Base-by-base conservation (phyloP, 2,888 invertebrate genomes). In the Hoplodrina blanda region DNA sequence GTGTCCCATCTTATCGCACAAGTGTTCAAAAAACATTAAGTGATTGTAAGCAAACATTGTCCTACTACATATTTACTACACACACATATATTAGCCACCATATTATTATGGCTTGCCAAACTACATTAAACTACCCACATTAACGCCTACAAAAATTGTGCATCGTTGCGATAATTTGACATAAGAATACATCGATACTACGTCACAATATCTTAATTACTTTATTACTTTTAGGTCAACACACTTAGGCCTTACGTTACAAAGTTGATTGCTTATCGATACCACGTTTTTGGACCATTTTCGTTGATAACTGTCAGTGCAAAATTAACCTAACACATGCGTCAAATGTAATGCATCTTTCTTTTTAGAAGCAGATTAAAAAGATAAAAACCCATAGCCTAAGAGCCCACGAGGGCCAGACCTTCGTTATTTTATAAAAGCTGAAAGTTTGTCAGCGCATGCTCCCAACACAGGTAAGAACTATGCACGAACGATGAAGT, bases 141-240 rank as follows among this genome's bases (percentile, higher is more conserved):
- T 57, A 50, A 61, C 41, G 13, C 37, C 61, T 76, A 79, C 10
- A 19, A 63, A 60, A 80, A 76, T 82, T 85, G 81, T 85, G 68
- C 83, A 82, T 76, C 70, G 77, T 85, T 86, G 64, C 78, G 30
- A 78, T 87, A 84, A 86, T 86, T 86, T 88, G 85, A 87, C 85
- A 66, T 77, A 60, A 33, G 60, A 41, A 56, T 66, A 73, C 60
- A 60, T 65, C 15, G 8, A 65, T 52, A 56, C 57, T 72, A 76
- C 46, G 25, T 59, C 19, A 72, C 49, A 53, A 53, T 72, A 50
- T 57, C 46, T 64, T 71, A 50, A 46, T 20, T 60, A 52, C 60
- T 30, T 62, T 19, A n/a, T 37, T 70, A 62, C 7, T 62, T 61
- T 85, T 85, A 85, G 81, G 81, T 78, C 83, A 76, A 71, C 60